Percentiles rank a stretch among this genome's conserved stretches.
phyloP scores from a whole-genome alignment of 2,113 vertebrate species.

The Ctenomys sociabilis region DNA sequence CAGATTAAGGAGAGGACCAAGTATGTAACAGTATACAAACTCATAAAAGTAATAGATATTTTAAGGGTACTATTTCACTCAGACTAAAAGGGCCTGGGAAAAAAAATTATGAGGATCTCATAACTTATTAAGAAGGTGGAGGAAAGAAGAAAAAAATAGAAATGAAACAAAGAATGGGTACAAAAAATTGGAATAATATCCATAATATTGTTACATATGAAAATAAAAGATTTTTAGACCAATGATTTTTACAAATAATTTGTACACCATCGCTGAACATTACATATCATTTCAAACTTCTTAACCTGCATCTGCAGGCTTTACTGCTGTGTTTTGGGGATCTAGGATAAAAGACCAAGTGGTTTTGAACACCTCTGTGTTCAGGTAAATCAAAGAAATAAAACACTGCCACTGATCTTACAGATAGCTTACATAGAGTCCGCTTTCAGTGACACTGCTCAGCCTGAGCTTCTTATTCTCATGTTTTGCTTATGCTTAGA shows the following conservation, averaged over 20 bases:
- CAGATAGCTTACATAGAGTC: slow-evolving; percentile 65
- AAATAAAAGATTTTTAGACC: not conserved
- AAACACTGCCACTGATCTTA: slow-evolving; percentile 51
- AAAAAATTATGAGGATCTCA: not conserved
- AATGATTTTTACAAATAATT: not conserved
- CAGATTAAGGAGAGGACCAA: not conserved
- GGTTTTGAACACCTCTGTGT: slow-evolving; percentile 71
- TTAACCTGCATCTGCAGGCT: slow-evolving; percentile 74
- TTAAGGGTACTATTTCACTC: not conserved
- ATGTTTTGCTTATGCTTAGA: slow-evolving; percentile 69
- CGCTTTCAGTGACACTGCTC: slow-evolving; percentile 55
- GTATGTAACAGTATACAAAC: not conserved
- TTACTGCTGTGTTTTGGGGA: slow-evolving; percentile 65
- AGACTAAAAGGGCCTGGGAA: not conserved
- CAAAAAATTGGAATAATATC: not conserved
- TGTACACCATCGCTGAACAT: slow-evolving; percentile 59
- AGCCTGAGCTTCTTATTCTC: slow-evolving; percentile 72
- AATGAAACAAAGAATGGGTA: not conserved
- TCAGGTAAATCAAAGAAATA: slow-evolving; percentile 78
- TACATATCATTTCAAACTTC: slow-evolving; percentile 80
- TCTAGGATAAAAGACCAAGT: slow-evolving; percentile 72
- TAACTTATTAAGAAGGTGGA: not conserved
- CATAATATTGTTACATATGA: not conserved
- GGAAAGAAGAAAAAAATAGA: not conserved
- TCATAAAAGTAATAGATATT: not conserved